Percentiles rank a stretch among this genome's conserved stretches.
Evolutionary conservation across 2,797 vertebrate genomes (phyloP).

Genomic region (Neoniphon sammara): DNA sequence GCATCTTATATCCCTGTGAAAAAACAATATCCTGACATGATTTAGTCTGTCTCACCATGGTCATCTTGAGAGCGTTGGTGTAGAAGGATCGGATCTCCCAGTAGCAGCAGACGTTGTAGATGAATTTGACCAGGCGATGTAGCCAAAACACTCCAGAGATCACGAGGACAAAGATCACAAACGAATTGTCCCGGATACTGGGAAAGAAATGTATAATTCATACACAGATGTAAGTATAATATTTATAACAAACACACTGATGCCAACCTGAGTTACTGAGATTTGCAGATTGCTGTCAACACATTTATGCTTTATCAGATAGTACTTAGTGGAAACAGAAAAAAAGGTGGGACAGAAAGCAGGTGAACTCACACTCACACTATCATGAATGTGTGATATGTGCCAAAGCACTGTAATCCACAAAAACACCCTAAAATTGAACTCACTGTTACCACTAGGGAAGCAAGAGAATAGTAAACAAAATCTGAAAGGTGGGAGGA

Average conservation of each 20-base stretch:
- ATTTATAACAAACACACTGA: neutral
- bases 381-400: neutral
- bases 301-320: neutral
- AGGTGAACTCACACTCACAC: neutral
- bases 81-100: slow-evolving; percentile 99
- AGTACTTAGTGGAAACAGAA: neutral
- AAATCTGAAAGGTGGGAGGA: neutral
- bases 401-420: neutral
- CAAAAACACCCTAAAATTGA: neutral
- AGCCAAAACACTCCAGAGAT: slow-evolving; percentile 98
- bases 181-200: slow-evolving; percentile 93
- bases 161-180: slow-evolving; percentile 92
- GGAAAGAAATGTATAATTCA: slow-evolving; percentile 23
- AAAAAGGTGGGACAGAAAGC: neutral
- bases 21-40: neutral
- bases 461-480: neutral
- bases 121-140: slow-evolving; percentile 95
- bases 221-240: neutral
- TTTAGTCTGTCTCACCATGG: slow-evolving; percentile 86
- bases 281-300: neutral
- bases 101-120: slow-evolving; percentile 99
- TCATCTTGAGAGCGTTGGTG: slow-evolving; percentile 93
- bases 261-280: neutral
- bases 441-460: neutral
- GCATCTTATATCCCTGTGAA: neutral